A percentile compares a stretch with the other conserved stretches of the same genome.
These are phyloP conservation scores for Lamellibrachia satsuma DNA, from an alignment of 2,888 invertebrate species.

Conservation along the genomic window DNA sequence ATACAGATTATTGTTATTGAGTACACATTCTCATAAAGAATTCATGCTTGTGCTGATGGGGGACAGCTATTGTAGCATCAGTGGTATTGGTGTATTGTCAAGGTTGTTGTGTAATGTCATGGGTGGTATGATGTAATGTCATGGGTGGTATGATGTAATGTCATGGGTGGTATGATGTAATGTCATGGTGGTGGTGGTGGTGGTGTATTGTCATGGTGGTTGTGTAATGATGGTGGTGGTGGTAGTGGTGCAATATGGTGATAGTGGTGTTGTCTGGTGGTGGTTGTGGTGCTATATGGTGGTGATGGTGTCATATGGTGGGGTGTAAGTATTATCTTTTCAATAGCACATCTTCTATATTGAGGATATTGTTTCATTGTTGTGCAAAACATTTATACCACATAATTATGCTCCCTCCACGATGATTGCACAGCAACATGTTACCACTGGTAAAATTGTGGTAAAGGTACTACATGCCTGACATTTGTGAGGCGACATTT, in stretches of 20 bases:
- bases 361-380: neutral
- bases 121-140: too few species aligned
- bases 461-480: neutral
- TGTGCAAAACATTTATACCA: neutral
- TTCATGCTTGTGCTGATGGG: neutral
- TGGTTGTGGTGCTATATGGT: neutral
- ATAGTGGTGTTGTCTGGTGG: neutral
- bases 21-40: slow-evolving; percentile 8
- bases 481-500: neutral
- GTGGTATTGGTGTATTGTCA: neutral
- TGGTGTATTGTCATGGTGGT: too few species aligned
- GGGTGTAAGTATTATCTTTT: too few species aligned
- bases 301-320: neutral
- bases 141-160: too few species aligned
- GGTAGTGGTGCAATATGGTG: neutral
- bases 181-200: too few species aligned
- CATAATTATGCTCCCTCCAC: neutral
- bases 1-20: slow-evolving; percentile 10
- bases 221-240: too few species aligned
- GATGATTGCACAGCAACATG: neutral
- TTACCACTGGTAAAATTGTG: neutral
- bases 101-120: too few species aligned
- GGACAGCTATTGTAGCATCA: neutral
- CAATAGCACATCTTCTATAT: neutral
- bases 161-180: too few species aligned